phyloP scores from a whole-genome alignment of 2,113 vertebrate species.

The Clupea harengus region DNA sequence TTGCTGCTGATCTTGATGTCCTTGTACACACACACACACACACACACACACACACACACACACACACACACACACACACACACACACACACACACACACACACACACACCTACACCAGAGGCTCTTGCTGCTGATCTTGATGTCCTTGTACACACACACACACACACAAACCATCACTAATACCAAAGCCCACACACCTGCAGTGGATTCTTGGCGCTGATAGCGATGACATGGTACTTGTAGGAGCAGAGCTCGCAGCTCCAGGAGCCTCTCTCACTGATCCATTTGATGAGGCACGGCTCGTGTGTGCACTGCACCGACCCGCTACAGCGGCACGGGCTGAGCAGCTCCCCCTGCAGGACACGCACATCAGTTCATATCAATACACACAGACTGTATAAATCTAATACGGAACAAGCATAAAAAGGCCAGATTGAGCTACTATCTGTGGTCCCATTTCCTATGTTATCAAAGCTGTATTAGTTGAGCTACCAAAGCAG shows the following conservation, averaged over 20 bases:
- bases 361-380: background rate
- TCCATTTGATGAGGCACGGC: constrained; percentile 90
- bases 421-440: background rate
- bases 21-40: background rate
- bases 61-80: background rate
- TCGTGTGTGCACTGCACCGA: constrained; percentile 88
- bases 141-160: background rate
- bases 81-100: background rate
- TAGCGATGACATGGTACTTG: constrained; percentile 89
- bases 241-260: constrained; percentile 91
- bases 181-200: constrained; percentile 69
- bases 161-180: background rate
- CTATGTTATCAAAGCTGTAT: too few species aligned
- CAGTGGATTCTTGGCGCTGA: constrained; percentile 91
- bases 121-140: background rate
- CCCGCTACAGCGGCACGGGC: constrained; percentile 84
- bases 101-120: background rate
- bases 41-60: background rate
- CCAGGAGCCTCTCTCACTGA: constrained; percentile 88
- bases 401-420: background rate
- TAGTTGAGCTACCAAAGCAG: too few species aligned
- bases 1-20: background rate
- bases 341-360: constrained; percentile 84
- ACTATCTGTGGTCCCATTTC: too few species aligned
- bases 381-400: background rate